Percentiles rank a stretch among this genome's conserved stretches.
phyloP scores from a whole-genome alignment of 1,140 invertebrate genomes.

The Drosophila ercepeae region DNA sequence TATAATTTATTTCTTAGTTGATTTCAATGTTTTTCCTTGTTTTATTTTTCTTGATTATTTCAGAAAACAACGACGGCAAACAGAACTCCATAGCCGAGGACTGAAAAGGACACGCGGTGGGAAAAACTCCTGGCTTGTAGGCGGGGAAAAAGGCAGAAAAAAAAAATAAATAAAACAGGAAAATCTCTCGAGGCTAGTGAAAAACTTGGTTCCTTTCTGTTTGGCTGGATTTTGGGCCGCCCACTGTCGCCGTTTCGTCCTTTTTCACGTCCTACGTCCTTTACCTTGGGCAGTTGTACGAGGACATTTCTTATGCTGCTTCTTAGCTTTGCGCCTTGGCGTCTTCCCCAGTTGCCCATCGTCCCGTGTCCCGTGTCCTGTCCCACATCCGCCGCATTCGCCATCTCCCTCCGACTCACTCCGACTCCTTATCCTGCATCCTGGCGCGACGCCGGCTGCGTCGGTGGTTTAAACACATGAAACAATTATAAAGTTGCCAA shows the following conservation, averaged over 20 bases:
- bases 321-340: slow-evolving; percentile 71
- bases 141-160: slow-evolving; percentile 5
- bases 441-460: slow-evolving; percentile 12
- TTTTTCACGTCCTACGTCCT: slow-evolving; percentile 12
- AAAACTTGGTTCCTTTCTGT: slow-evolving; percentile 52
- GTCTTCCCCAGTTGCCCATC: slow-evolving; percentile 32
- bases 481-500: slow-evolving; percentile 81
- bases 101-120: slow-evolving; percentile 4
- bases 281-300: slow-evolving; percentile 61
- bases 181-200: slow-evolving; percentile 81
- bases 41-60: slow-evolving; percentile 70
- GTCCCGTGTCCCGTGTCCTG: slow-evolving; percentile 2
- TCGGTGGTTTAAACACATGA: slow-evolving; percentile 79
- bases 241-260: slow-evolving; percentile 9
- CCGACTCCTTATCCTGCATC: slow-evolving; percentile 10
- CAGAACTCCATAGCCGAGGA: slow-evolving; percentile 29
- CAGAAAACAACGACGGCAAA: slow-evolving; percentile 43
- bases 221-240: neutral
- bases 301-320: slow-evolving; percentile 70
- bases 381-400: neutral
- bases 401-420: neutral
- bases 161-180: slow-evolving; percentile 43
- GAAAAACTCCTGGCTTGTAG: slow-evolving; percentile 2
- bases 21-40: slow-evolving; percentile 33
- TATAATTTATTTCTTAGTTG: slow-evolving; percentile 62